A percentile compares a stretch with the other conserved stretches of the same genome.
Conservation (phyloP, 2,797 vertebrate species). For the Melanogrammus aeglefinus region DNA sequence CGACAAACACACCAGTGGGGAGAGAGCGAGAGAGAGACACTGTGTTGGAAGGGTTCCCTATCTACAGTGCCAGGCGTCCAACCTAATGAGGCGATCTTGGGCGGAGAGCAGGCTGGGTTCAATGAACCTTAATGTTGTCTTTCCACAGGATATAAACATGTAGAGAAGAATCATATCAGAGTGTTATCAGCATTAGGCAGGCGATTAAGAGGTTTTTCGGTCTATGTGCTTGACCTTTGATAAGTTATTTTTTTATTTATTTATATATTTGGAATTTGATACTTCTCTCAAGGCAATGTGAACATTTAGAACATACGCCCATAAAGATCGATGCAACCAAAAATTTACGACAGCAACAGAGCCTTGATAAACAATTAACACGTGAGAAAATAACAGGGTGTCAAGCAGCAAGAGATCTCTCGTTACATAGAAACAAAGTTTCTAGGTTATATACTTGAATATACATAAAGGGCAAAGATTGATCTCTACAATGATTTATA, state of each 20-base stretch:
- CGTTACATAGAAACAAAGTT: constrained; percentile 21
- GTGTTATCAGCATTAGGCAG: constrained; percentile 12
- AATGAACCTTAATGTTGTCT: constrained; percentile 18
- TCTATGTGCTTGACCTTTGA: background rate
- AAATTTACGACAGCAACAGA: constrained; percentile 28
- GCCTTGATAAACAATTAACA: constrained; percentile 56
- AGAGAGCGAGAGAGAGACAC: background rate
- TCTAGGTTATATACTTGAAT: background rate
- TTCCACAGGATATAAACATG: constrained; percentile 27
- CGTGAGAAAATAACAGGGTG: constrained; percentile 57
- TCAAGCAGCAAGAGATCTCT: constrained; percentile 43
- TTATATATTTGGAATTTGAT: background rate
- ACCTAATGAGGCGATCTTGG: constrained; percentile 24
- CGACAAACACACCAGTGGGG: constrained; percentile 3
- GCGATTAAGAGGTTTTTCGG: background rate
- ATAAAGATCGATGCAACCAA: background rate
- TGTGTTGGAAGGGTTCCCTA: constrained; percentile 24
- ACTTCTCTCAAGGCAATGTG: background rate
- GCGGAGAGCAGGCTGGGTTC: constrained; percentile 11
- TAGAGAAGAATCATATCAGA: constrained; percentile 26
- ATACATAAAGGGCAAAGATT: background rate
- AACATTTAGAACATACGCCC: background rate
- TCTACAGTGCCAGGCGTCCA: constrained; percentile 44
- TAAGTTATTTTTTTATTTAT: constrained; percentile 5
- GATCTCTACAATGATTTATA: background rate